Conservation (phyloP, 2,113 vertebrate species). For the Etia nguti region DNA sequence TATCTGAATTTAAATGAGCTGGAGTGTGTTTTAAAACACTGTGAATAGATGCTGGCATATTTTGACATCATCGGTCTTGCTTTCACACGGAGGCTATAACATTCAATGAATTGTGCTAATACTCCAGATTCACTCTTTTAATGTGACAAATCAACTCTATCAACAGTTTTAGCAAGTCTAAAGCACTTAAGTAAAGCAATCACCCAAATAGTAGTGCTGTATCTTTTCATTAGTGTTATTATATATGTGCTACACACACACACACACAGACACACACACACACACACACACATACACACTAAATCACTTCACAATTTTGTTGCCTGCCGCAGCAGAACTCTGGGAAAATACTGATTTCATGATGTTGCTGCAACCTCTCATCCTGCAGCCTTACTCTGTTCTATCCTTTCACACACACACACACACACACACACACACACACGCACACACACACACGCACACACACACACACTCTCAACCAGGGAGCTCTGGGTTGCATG, state of each 20-base stretch:
- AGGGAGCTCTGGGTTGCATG: constrained; percentile 24
- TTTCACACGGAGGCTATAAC: background rate
- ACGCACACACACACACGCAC: background rate
- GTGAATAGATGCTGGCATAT: fast-evolving
- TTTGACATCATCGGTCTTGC: background rate
- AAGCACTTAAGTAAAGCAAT: background rate
- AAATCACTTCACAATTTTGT: background rate
- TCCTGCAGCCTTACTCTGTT: constrained; percentile 9
- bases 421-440: background rate
- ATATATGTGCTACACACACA: background rate
- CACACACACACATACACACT: background rate
- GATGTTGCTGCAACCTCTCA: constrained; percentile 41
- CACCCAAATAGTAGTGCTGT: background rate
- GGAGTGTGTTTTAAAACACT: background rate
- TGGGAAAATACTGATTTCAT: constrained; percentile 53
- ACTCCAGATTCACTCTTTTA: background rate
- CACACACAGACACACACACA: background rate
- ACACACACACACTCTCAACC: background rate
- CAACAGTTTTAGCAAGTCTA: background rate
- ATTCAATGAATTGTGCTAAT: background rate
- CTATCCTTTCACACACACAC: background rate
- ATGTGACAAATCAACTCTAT: background rate
- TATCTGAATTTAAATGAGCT: background rate
- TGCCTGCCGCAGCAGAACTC: constrained; percentile 41
- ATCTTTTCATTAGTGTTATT: background rate